Percentiles rank a stretch among this genome's conserved stretches.
Conservation (phyloP, 2,888 invertebrate species). For the Electrophaes corylata region DNA sequence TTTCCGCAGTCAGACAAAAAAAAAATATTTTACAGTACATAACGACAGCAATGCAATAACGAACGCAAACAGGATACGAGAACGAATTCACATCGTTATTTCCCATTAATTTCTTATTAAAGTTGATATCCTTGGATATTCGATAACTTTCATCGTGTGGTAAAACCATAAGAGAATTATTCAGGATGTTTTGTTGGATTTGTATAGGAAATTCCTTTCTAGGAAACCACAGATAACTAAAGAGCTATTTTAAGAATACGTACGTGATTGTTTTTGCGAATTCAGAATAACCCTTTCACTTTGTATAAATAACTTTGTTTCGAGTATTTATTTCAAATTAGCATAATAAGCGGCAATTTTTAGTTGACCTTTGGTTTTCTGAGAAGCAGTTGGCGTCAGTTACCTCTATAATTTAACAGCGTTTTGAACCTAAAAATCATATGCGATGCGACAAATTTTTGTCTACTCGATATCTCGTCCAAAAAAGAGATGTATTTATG, state of each 20-base stretch:
- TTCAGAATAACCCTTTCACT: slow-evolving; percentile 27
- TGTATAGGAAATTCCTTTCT: slow-evolving; percentile 38
- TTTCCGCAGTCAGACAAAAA: background rate
- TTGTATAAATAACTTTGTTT: background rate
- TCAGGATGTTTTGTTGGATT: slow-evolving; percentile 33
- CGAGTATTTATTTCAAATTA: background rate
- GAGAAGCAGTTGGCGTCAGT: background rate
- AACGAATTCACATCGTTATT: slow-evolving; percentile 33
- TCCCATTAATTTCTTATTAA: slow-evolving; percentile 30
- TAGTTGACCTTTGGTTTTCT: background rate
- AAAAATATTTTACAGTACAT: slow-evolving; percentile 24
- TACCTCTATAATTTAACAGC: background rate
- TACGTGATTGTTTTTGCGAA: slow-evolving; percentile 15
- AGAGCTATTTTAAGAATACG: slow-evolving; percentile 9
- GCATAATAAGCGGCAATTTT: background rate
- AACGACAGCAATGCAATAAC: slow-evolving; percentile 35
- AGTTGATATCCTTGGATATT: slow-evolving; percentile 36
- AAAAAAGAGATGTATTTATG: too few species aligned
- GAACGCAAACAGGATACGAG: slow-evolving; percentile 40
- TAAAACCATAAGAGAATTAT: slow-evolving; percentile 34
- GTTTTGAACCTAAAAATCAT: too few species aligned
- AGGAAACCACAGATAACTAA: slow-evolving; percentile 25
- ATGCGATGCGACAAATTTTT: too few species aligned
- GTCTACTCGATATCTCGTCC: too few species aligned
- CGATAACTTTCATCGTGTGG: slow-evolving; percentile 36